Percentiles rank a stretch among this genome's conserved stretches.
Evolutionary conservation across 2,797 vertebrate species (phyloP).

Genomic region (Phrynocephalus guinanensis): DNA sequence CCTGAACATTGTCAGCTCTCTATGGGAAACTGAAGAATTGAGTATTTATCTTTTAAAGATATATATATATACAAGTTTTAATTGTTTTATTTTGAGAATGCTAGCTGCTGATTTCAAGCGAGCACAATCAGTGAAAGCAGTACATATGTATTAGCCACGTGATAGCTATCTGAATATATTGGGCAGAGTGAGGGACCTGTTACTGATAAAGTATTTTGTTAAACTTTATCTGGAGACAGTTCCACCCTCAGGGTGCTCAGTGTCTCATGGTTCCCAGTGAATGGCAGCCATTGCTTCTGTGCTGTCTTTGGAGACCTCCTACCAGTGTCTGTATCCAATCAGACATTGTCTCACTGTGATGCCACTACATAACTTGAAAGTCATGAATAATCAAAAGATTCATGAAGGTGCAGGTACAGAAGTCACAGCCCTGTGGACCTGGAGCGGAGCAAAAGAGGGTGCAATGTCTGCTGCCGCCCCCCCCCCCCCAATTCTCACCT

Average conservation of each 20-base stretch:
- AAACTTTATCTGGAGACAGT: neutral
- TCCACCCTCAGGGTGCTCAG: neutral
- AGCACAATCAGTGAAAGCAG: too few species aligned
- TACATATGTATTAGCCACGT: neutral
- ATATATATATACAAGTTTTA: too few species aligned
- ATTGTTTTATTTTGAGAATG: too few species aligned
- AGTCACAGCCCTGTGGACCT: neutral
- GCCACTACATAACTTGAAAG: neutral
- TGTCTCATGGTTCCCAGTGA: neutral
- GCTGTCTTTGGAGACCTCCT: neutral
- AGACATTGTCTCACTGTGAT: too few species aligned
- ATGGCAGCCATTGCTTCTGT: neutral
- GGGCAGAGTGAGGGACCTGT: too few species aligned
- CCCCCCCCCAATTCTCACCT: neutral
- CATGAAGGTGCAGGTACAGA: neutral
- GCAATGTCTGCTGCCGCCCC: neutral
- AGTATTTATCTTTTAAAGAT: too few species aligned
- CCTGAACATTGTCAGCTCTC: too few species aligned
- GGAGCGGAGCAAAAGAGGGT: neutral
- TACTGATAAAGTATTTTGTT: neutral
- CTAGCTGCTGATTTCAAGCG: too few species aligned
- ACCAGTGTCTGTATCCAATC: neutral
- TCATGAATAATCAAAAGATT: neutral
- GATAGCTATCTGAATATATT: neutral
- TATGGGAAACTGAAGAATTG: too few species aligned